A percentile compares a stretch with the other conserved stretches of the same genome.
Evolutionary conservation across 2,888 invertebrate species (phyloP).

Genomic region (Erebia aethiops): DNA sequence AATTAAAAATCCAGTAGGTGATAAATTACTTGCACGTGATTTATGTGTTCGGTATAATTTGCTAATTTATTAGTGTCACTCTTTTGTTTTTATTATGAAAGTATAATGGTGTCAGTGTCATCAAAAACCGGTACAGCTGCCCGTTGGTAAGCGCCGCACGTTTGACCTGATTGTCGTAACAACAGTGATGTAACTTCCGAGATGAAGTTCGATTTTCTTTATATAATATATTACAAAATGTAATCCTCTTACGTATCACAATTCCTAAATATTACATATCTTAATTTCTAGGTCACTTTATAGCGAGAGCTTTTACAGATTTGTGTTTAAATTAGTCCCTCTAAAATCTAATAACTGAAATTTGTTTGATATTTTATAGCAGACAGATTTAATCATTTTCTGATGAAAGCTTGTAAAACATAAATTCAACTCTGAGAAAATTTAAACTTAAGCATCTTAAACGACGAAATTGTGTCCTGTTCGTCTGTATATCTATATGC

Average conservation of each 20-base stretch:
- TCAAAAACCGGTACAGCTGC: constrained; percentile 62
- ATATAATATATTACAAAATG: constrained; percentile 54
- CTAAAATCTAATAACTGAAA: neutral
- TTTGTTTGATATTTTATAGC: neutral
- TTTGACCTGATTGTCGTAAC: constrained; percentile 60
- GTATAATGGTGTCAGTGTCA: constrained; percentile 75
- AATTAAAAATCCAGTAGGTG: neutral
- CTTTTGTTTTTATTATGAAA: constrained; percentile 70
- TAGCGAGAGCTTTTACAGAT: neutral
- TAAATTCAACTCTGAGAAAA: constrained; percentile 5
- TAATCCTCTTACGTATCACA: constrained; percentile 32
- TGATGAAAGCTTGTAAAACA: neutral
- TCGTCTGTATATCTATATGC: constrained; percentile 30
- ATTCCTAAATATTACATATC: neutral
- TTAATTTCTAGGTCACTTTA: neutral
- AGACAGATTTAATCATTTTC: neutral
- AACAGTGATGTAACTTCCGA: constrained; percentile 65
- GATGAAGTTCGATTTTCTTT: constrained; percentile 54
- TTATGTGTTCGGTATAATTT: neutral
- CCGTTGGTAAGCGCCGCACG: constrained; percentile 61
- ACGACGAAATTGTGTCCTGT: constrained; percentile 36
- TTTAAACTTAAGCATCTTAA: constrained; percentile 17
- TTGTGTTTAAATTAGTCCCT: neutral
- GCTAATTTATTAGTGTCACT: constrained; percentile 51
- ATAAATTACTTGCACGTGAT: too few species aligned